Evolutionary conservation across 2,113 vertebrate genomes (phyloP).

Genomic region (Antidorcas marsupialis): DNA sequence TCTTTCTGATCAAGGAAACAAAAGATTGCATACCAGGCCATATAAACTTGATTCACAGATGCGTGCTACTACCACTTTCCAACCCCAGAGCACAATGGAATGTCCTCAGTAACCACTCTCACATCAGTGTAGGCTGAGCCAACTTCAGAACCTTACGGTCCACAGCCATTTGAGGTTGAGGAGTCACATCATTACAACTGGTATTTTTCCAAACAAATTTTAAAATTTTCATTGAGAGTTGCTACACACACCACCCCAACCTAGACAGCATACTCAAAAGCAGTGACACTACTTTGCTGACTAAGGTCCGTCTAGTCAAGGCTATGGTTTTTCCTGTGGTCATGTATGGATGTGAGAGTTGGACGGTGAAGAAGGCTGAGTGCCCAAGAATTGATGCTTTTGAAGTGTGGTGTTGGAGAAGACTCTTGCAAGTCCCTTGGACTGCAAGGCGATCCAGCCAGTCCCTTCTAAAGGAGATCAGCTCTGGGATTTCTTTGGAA

Average conservation of each 20-base stretch:
- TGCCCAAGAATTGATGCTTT: no score
- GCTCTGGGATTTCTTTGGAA: no score
- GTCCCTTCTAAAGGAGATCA: no score
- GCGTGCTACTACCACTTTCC: neutral
- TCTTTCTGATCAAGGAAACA: neutral
- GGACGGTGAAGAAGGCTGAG: no score
- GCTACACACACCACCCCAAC: neutral
- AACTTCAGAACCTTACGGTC: neutral
- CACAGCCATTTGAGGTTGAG: neutral
- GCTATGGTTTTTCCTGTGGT: no score
- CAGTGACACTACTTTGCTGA: no score
- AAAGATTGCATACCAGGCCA: neutral
- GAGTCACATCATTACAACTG: neutral
- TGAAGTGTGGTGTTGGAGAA: no score
- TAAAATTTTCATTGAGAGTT: conserved; percentile 22
- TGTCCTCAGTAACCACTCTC: neutral
- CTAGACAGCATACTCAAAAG: no score
- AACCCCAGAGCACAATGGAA: neutral
- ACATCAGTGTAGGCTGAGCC: neutral
- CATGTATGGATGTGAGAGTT: no score
- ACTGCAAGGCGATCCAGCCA: no score
- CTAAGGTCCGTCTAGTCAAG: no score
- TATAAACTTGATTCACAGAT: neutral
- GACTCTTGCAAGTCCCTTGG: no score
- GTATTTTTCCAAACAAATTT: neutral